Base-by-base conservation (phyloP, 1,140 invertebrate species). In the Pantala flavescens region DNA sequence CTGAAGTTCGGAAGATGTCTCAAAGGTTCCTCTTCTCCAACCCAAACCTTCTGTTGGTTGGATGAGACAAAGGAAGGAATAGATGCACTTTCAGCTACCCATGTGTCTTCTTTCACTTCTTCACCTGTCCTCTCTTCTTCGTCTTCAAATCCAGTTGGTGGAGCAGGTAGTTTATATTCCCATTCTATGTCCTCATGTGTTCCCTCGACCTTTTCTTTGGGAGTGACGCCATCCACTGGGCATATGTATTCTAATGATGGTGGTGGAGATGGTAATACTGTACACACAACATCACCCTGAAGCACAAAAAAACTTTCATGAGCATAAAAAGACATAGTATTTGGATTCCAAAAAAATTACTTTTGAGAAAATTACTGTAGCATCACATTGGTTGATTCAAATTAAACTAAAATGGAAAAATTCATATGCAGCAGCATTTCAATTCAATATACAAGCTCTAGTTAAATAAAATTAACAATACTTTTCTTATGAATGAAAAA, bases 141-240 rank as follows among this genome's bases (percentile, higher is more conserved):
- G 76, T 88, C 87, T 14, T 87, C 80, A 76, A 88, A 89, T n/a
- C 82, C 86, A 72, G 84, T 87, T 0, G 88, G 88, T 3, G 88
- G 88, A 0, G 87, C 86, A 12, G 88, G 88, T n/a, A 89, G 80
- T 76, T 87, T 84, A 77, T 88, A 88, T 49, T 89, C 85, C 88
- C 88, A 89, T 71, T 88, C 86, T 14, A 77, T 24, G 28, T 43
- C 70, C 7, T 70, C 75, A 12, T 75, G 70, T 7, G 24, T 55
- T 12, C 55, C 74, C 3, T 49, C 74, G 10, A 55, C 70, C 5
- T 63, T 71, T 9, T 72, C 71, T 19, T 36, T 49, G 7, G 12
- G 49, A 21, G 49, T 14, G 5, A 19, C n/a, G 5, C 49, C 49
- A 19, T 21, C 49, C 5, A 5, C 49, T 16, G 49, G 49, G 16